phyloP scores from a whole-genome alignment of 1,140 invertebrate species.

The Halictus rubicundus region DNA sequence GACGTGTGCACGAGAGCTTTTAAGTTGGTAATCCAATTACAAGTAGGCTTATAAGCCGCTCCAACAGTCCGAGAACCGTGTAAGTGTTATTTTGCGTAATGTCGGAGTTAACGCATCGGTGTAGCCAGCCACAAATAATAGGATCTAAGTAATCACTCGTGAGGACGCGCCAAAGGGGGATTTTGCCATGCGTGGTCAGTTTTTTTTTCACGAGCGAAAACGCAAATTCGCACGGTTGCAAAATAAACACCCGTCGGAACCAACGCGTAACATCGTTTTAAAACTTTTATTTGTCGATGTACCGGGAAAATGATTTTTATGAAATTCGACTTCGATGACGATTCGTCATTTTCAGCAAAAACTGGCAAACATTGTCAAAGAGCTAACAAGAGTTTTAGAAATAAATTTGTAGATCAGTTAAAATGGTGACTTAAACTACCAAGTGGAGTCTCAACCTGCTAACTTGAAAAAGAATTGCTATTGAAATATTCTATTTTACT shows the following conservation, averaged over 20 bases:
- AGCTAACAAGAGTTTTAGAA: no score
- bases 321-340: no score
- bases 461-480: no score
- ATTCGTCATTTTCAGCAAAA: no score
- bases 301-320: no score
- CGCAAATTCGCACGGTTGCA: background rate
- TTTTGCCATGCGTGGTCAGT: constrained; percentile 6
- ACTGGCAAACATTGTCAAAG: no score
- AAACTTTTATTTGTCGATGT: no score
- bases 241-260: background rate
- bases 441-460: no score
- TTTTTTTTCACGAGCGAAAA: constrained; percentile 19
- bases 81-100: constrained; percentile 46
- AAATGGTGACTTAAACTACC: no score
- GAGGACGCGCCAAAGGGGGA: constrained; percentile 18
- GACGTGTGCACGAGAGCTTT: constrained; percentile 44
- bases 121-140: constrained; percentile 50
- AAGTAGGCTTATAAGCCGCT: constrained; percentile 47
- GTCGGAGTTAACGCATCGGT: constrained; percentile 39
- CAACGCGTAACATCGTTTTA: no score
- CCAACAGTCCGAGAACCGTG: constrained; percentile 33
- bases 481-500: no score
- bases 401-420: no score
- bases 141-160: constrained; percentile 56
- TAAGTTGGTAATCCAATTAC: constrained; percentile 62